Percentiles rank a stretch among this genome's conserved stretches.
Evolutionary conservation across 2,888 invertebrate species (phyloP).

Genomic region (Itoplectis maculator): DNA sequence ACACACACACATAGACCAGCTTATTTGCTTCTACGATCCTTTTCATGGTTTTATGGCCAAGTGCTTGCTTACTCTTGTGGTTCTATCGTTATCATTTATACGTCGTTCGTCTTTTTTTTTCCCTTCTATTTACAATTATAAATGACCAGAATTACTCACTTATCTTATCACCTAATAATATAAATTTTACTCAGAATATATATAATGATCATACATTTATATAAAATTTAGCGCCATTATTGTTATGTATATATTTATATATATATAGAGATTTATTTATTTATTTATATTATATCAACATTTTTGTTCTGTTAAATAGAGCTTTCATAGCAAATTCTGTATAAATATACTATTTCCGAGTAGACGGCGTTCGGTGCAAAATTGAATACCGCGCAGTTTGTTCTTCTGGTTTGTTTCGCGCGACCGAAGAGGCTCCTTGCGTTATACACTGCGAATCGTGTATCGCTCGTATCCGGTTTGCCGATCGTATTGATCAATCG

Average conservation of each 20-base stretch:
- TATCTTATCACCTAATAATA: constrained; percentile 78
- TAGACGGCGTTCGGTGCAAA: constrained; percentile 59
- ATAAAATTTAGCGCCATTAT: constrained; percentile 79
- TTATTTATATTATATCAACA: constrained; percentile 78
- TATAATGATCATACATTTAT: constrained; percentile 71
- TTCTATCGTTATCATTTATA: constrained; percentile 48
- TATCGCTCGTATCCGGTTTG: constrained; percentile 31
- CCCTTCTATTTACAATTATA: constrained; percentile 74
- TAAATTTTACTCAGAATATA: constrained; percentile 75
- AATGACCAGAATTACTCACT: constrained; percentile 83
- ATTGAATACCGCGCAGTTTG: constrained; percentile 37
- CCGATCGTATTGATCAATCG: constrained; percentile 51
- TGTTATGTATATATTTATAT: constrained; percentile 69
- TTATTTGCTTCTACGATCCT: constrained; percentile 49
- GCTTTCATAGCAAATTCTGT: constrained; percentile 79
- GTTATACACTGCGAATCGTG: constrained; percentile 35
- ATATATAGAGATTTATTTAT: constrained; percentile 68
- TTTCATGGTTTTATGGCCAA: constrained; percentile 45
- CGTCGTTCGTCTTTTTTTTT: constrained; percentile 47
- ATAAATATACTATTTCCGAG: constrained; percentile 80
- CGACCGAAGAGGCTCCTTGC: constrained; percentile 45
- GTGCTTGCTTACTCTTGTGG: constrained; percentile 43
- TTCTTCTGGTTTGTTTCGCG: constrained; percentile 30
- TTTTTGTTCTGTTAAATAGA: constrained; percentile 79
- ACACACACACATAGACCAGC: constrained; percentile 49